Conservation (phyloP, 2,113 vertebrate species). For the Entelurus aequoreus region DNA sequence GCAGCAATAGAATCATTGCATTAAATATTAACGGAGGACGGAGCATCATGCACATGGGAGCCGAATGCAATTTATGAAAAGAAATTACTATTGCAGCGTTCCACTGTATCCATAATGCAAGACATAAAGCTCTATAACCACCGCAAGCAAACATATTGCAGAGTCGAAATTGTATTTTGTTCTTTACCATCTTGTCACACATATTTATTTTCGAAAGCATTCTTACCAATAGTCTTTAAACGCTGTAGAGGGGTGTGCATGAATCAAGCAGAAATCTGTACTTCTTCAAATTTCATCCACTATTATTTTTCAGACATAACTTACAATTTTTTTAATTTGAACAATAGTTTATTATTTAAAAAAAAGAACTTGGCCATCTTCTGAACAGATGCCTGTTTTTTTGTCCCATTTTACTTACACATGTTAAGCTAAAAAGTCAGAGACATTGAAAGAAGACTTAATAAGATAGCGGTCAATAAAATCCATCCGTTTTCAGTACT, state of each 20-base stretch:
- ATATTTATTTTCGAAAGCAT: constrained; percentile 1
- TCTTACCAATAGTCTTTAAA: background rate
- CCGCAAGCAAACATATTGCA: constrained; percentile 19
- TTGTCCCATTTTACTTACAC: too few species aligned
- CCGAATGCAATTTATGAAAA: constrained; percentile 47
- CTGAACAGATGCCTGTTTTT: too few species aligned
- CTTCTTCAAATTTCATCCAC: too few species aligned
- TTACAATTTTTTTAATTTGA: too few species aligned
- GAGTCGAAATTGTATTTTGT: constrained; percentile 14
- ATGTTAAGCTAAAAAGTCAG: too few species aligned
- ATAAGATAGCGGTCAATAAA: too few species aligned
- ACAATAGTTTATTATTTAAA: too few species aligned
- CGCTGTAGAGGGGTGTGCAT: background rate
- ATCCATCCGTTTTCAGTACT: too few species aligned
- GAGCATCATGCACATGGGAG: constrained; percentile 38
- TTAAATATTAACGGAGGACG: constrained; percentile 59
- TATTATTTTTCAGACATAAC: background rate
- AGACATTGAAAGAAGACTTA: too few species aligned
- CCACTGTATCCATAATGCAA: constrained; percentile 40
- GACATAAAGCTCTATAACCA: constrained; percentile 39
- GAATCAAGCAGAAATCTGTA: background rate
- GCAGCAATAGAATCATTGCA: constrained; percentile 37
- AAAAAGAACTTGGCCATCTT: too few species aligned
- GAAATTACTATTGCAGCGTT: constrained; percentile 30
- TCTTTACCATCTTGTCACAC: constrained; percentile 5